These are phyloP conservation scores for Ariolimax columbianus DNA, from an alignment of 2,888 invertebrate genomes.

Conservation along the genomic window DNA sequence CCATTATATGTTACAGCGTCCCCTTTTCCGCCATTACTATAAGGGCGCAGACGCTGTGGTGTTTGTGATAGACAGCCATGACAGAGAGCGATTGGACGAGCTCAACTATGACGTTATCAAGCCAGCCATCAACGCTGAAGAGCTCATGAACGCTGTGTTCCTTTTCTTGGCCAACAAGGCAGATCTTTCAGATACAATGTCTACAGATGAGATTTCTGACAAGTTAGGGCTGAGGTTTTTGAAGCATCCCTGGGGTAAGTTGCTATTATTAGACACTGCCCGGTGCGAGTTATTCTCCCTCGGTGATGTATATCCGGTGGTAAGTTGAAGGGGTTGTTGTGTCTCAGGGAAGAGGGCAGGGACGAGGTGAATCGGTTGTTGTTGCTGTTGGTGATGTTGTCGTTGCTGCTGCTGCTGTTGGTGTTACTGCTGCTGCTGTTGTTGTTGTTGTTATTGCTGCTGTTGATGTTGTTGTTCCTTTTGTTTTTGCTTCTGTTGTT, in stretches of 20 bases:
- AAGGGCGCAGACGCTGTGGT: constrained; percentile 74
- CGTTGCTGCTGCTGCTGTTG: too few species aligned
- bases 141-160: constrained; percentile 67
- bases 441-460: too few species aligned
- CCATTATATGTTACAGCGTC: constrained; percentile 61
- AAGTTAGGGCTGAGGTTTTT: constrained; percentile 64
- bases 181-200: constrained; percentile 65
- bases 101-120: constrained; percentile 72
- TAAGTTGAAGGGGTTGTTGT: too few species aligned
- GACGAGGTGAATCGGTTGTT: too few species aligned
- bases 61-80: constrained; percentile 71
- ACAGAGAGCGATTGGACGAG: constrained; percentile 69
- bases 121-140: constrained; percentile 68
- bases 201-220: constrained; percentile 65
- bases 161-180: constrained; percentile 73
- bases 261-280: too few species aligned
- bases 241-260: constrained; percentile 70
- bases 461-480: too few species aligned
- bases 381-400: too few species aligned
- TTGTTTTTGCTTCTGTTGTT: too few species aligned
- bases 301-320: too few species aligned
- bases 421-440: too few species aligned
- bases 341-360: too few species aligned
- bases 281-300: too few species aligned
- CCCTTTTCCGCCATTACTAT: constrained; percentile 73